These are phyloP conservation scores for Microhierax caerulescens DNA, from an alignment of 2,797 vertebrate genomes.

Conservation along the genomic window DNA sequence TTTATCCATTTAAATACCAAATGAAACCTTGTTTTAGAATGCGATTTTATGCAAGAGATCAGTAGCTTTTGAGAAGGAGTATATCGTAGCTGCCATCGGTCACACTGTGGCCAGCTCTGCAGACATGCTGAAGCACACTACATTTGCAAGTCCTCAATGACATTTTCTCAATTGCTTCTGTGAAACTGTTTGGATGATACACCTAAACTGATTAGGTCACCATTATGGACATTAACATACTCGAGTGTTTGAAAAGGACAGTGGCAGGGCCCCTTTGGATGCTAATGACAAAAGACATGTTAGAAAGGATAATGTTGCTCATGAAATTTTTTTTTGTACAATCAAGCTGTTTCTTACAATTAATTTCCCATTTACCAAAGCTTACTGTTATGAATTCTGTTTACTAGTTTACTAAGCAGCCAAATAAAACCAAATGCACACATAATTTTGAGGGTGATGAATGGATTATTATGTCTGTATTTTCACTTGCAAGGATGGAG, in stretches of 20 bases:
- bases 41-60: background rate
- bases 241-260: constrained; percentile 45
- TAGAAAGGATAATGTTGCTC: constrained; percentile 25
- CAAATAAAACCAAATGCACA: background rate
- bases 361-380: constrained; percentile 12
- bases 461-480: background rate
- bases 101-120: background rate
- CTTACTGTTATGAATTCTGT: background rate
- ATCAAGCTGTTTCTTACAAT: constrained; percentile 3
- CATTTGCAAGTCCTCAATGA: constrained; percentile 24
- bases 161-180: background rate
- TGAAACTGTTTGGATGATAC: constrained; percentile 27
- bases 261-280: background rate
- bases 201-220: constrained; percentile 52
- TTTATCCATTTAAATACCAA: background rate
- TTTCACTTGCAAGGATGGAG: background rate
- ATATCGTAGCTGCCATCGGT: background rate
- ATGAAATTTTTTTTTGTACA: background rate
- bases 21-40: background rate
- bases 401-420: constrained; percentile 45
- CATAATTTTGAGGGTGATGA: background rate
- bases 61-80: background rate
- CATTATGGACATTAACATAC: constrained; percentile 53
- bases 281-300: constrained; percentile 56
- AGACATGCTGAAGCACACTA: constrained; percentile 17